These are phyloP conservation scores for Drosophila trapezifrons DNA, from an alignment of 1,140 invertebrate genomes.

Conservation along the genomic window DNA sequence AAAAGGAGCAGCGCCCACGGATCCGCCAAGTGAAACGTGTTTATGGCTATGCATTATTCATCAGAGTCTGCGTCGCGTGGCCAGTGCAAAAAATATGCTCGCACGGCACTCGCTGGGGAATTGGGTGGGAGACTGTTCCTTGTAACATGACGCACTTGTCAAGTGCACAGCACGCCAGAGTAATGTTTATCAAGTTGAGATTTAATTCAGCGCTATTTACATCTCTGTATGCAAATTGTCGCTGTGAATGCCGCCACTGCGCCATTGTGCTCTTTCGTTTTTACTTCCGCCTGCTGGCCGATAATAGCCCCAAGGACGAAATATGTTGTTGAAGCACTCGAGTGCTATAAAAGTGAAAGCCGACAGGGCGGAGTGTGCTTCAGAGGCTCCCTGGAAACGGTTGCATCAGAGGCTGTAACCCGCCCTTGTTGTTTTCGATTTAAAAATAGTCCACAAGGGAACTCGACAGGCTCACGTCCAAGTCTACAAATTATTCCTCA, in stretches of 20 bases:
- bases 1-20: slow-evolving; percentile 20
- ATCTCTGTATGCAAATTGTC: slow-evolving; percentile 16
- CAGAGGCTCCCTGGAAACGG: neutral
- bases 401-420: neutral
- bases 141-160: slow-evolving; percentile 7
- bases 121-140: neutral
- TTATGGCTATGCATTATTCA: slow-evolving; percentile 36
- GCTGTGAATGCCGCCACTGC: neutral
- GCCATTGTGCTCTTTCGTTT: neutral
- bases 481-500: neutral
- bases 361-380: neutral
- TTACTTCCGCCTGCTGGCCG: neutral
- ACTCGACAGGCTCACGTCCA: slow-evolving; percentile 2
- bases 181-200: slow-evolving; percentile 13
- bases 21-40: slow-evolving; percentile 12
- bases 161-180: slow-evolving; percentile 11
- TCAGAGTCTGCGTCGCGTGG: slow-evolving; percentile 28
- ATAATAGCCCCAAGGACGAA: neutral
- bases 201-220: slow-evolving; percentile 5
- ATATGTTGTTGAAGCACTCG: neutral
- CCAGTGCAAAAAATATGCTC: slow-evolving; percentile 12
- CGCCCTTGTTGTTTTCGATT: neutral
- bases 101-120: too few relatives aligned
- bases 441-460: neutral
- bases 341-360: neutral